Evolutionary conservation across 2,113 vertebrate species (phyloP), one percentile per base, ranked within the genome.

Genomic region (Morone saxatilis): DNA sequence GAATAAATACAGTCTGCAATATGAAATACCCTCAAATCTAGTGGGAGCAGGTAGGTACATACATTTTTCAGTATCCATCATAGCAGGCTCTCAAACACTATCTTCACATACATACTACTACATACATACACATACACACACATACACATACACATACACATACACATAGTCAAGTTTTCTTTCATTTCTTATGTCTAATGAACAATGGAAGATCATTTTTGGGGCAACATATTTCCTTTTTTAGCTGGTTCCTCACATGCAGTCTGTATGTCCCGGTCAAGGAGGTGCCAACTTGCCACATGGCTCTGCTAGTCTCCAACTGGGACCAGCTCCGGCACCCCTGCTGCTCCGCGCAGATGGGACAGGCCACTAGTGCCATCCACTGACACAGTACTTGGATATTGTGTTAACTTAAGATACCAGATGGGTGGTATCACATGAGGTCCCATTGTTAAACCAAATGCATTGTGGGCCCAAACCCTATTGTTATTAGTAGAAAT

Each of bases 301-400:
- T 88, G 90, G 81, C 82, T 65, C 10, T 74, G 45, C 73, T 31
- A 4, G 75, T 45, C 76, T 81, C 86, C 86, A 81, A 89, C 87
- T 69, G 87, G 82, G 76, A 80, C 31, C 69, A 63, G 73, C 74
- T 85, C 86, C 25, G 38, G 43, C 54, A 36, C 80, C 82, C 86
- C 85, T 56, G 83, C 91, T 85, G 88, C 81, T 85, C 78, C 41
- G 76, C 79, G 71, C 89, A 92, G 91, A 93, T 89, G 91, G 92
- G 81, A 80, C 43, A n/a, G 80, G 80, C 65, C 53, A 50, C 61
- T 66, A 3, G 9, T 57, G 65, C 62, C 51, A 53, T 79, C 70
- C 61, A 1, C 63, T 71, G 63, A 73, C 73, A 69, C 67, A 43
- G 57, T 20, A 71, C 70, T 78, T 4, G 48, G 62, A 67, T 74